Base-by-base conservation (phyloP, 2,797 vertebrate genomes). In the Tragelaphus oryx region DNA sequence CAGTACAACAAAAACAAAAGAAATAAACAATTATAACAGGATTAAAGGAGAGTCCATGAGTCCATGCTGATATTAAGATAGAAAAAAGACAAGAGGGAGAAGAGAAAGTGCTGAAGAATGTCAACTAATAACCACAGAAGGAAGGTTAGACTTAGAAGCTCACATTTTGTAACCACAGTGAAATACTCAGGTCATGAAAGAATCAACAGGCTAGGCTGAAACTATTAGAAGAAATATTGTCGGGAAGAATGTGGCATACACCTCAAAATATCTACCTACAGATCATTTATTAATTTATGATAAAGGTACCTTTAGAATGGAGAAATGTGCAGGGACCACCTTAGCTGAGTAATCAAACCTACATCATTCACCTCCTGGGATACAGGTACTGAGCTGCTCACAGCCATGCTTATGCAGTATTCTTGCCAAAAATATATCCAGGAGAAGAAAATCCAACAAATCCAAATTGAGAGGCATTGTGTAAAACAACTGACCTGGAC, bases 321-420 rank as follows among this genome's bases (percentile, higher is more conserved):
- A 79, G 84, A n/a, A 22, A 26, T 24, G 22, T 71, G 37, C 6
- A 30, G 88, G 54, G 4, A 4, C 8, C 44, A 33, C 12, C 17
- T 50, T 20, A 84, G 18, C 12, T 28, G 30, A n/a, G 16, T 48
- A 18, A 65, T 71, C 48, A 68, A 2, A 48, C 50, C 17, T 18
- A 8, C 8, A 4, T 59, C 48, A 8, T 1, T 20, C 3, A 3
- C 46, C 24, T 85, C 18, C 71, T 71, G 17, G 3, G 8, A 1
- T 1, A 8, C 6, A 37, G 62, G 46, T 18, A 4, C 5, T 1
- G 24, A 57, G 28, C 7, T 18, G 2, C 9, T 65, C 30, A 14
- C 30, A 48, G 71, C 26, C 74, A 44, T 6, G 33, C 54, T 11
- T 11, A 2, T 1, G 65, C 1, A 3, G n/a, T 14, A 5, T 65